Conservation (phyloP, 2,113 vertebrate species). For the Nannobrachium achirus region DNA sequence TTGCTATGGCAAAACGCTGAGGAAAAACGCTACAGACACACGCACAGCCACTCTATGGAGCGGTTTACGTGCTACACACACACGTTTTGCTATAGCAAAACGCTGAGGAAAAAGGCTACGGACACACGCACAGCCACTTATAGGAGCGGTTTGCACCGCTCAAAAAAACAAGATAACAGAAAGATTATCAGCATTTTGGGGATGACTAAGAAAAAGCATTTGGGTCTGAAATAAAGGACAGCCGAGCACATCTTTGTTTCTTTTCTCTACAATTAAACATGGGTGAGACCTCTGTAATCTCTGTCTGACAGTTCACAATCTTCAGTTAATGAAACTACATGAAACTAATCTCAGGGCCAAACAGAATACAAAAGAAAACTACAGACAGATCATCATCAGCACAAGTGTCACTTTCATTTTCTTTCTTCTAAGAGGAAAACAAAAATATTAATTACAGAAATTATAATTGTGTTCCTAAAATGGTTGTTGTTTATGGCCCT, state of each 20-base stretch:
- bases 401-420: conserved; percentile 10
- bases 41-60: too few relatives aligned
- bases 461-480: conserved; percentile 54
- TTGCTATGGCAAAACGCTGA: too few relatives aligned
- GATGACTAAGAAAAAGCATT: conserved; percentile 25
- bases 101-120: too few relatives aligned
- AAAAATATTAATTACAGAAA: conserved; percentile 39
- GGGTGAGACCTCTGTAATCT: conserved; percentile 4
- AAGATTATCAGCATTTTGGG: conserved; percentile 18
- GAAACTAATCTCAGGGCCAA: conserved; percentile 29
- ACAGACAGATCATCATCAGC: conserved; percentile 23
- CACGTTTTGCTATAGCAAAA: conserved; percentile 24
- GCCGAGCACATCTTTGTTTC: neutral
- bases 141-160: too few relatives aligned
- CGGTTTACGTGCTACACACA: too few relatives aligned
- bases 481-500: too few relatives aligned
- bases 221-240: neutral
- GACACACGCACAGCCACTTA: too few relatives aligned
- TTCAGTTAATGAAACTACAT: conserved; percentile 42
- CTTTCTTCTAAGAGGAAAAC: conserved; percentile 43
- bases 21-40: too few relatives aligned
- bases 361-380: conserved; percentile 15
- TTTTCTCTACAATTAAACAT: conserved; percentile 20
- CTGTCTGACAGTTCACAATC: conserved; percentile 20
- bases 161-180: too few relatives aligned